Evolutionary conservation across 2,113 vertebrate species (phyloP).

Genomic region (Anthoscopus minutus): DNA sequence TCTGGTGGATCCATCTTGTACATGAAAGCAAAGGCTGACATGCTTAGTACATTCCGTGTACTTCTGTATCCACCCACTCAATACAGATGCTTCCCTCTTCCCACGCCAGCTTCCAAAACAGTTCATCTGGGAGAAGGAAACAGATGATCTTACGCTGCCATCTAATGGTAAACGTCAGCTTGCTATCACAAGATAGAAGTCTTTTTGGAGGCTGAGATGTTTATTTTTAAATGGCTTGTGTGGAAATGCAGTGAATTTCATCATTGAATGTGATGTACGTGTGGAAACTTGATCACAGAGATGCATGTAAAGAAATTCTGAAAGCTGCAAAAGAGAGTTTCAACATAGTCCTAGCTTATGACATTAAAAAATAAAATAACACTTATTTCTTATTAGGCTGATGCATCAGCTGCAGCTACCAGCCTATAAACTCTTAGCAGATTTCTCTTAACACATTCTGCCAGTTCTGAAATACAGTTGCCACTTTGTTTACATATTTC

Average conservation of each 20-base stretch:
- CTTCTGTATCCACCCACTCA: conserved; percentile 44
- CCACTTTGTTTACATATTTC: background rate
- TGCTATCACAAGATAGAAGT: background rate
- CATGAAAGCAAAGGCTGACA: conserved; percentile 42
- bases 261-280: background rate
- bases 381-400: background rate
- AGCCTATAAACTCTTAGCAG: background rate
- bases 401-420: background rate
- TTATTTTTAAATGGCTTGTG: background rate
- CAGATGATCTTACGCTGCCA: conserved; percentile 70
- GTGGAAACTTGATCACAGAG: background rate
- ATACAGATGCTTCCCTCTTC: conserved; percentile 4
- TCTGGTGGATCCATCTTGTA: conserved; percentile 63
- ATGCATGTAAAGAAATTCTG: background rate
- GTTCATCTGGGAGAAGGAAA: background rate
- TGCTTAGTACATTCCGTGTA: conserved; percentile 44
- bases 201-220: background rate
- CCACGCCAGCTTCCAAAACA: background rate
- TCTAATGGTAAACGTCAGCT: conserved; percentile 66
- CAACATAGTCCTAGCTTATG: background rate
- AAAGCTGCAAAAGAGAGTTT: background rate
- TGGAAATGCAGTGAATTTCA: background rate
- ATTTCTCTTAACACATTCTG: background rate
- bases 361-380: background rate
- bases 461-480: background rate